Evolutionary conservation across 2,888 invertebrate genomes (phyloP).

Genomic region (Salticus scenicus): DNA sequence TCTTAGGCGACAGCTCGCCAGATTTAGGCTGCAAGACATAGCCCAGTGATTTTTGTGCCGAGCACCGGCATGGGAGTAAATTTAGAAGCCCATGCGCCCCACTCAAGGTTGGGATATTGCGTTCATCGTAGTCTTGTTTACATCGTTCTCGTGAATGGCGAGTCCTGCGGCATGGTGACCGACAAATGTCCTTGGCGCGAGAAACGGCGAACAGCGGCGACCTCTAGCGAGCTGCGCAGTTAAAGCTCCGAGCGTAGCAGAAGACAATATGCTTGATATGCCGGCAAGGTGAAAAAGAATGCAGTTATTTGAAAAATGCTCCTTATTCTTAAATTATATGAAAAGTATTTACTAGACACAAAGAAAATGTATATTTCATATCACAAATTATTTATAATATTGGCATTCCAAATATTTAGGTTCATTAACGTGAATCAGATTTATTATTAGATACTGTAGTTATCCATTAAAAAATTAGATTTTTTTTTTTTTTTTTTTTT

Average conservation of each 20-base stretch:
- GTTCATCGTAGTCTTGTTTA: not conserved
- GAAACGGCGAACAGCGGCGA: not conserved
- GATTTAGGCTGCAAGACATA: slow-evolving; percentile 64
- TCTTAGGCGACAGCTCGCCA: slow-evolving; percentile 83
- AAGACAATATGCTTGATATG: too few species aligned
- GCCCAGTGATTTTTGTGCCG: slow-evolving; percentile 41
- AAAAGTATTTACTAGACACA: too few species aligned
- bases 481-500: too few species aligned
- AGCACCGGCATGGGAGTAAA: slow-evolving; percentile 44
- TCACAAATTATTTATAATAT: too few species aligned
- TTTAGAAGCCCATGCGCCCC: slow-evolving; percentile 1
- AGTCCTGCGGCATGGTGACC: slow-evolving; percentile 49
- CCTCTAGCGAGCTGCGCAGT: slow-evolving; percentile 31
- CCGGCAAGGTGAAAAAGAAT: too few species aligned
- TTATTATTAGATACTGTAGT: too few species aligned
- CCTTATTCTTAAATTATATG: too few species aligned
- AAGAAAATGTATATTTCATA: too few species aligned
- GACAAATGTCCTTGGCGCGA: slow-evolving; percentile 65
- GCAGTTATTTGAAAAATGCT: too few species aligned
- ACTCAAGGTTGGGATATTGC: slow-evolving; percentile 33
- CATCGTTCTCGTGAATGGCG: not conserved
- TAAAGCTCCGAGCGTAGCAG: not conserved
- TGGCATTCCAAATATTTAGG: too few species aligned
- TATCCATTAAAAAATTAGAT: too few species aligned
- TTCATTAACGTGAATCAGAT: too few species aligned